A percentile compares a stretch with the other conserved stretches of the same genome.
phyloP scores from a whole-genome alignment of 2,113 vertebrate genomes.

The Hemiprocne comata region DNA sequence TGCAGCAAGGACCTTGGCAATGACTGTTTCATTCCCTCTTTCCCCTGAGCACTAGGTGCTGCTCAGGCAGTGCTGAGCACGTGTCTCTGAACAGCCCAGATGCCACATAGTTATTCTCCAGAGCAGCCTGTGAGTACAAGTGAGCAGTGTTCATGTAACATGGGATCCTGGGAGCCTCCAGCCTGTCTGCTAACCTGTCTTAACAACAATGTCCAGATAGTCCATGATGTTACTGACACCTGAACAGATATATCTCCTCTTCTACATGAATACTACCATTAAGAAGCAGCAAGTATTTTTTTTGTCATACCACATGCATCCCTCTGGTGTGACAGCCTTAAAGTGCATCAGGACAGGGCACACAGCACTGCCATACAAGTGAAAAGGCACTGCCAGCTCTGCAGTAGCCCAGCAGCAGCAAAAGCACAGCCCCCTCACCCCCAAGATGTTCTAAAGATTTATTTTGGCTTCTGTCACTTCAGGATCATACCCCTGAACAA shows the following conservation, averaged over 20 bases:
- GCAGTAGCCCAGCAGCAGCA: background rate
- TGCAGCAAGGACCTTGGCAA: background rate
- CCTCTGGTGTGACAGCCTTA: background rate
- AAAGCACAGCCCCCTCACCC: background rate
- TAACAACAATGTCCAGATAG: background rate
- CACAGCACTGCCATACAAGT: background rate
- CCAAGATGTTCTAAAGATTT: background rate
- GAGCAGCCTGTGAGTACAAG: background rate
- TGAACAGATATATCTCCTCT: background rate
- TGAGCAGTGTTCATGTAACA: fast-evolving
- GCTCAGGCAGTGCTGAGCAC: background rate
- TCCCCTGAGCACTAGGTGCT: background rate
- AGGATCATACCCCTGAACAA: background rate
- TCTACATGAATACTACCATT: background rate
- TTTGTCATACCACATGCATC: background rate
- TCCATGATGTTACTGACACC: background rate
- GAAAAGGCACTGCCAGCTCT: background rate
- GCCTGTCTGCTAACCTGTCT: background rate
- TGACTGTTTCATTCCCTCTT: background rate
- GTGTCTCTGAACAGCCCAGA: background rate
- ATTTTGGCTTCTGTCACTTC: background rate
- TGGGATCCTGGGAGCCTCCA: background rate
- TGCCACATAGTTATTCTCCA: background rate
- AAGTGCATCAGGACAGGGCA: background rate
- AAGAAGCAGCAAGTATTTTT: background rate